Conservation (phyloP, 2,113 vertebrate genomes). For the Pristiophorus japonicus region DNA sequence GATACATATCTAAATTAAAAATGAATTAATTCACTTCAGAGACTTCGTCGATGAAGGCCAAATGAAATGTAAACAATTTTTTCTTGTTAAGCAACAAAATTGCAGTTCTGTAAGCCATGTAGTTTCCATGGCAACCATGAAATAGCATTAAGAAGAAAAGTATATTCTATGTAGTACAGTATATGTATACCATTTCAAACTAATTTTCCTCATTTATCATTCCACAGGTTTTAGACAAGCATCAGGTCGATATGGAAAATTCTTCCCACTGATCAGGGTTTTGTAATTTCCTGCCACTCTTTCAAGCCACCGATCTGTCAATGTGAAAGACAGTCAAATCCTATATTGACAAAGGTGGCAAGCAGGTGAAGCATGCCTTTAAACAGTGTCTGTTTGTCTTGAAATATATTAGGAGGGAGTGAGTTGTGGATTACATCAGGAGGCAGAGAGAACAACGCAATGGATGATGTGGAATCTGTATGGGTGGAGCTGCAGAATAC, state of each 20-base stretch:
- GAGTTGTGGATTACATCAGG: background rate
- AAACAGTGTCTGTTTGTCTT: background rate
- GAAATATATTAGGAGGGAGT: background rate
- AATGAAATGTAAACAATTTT: background rate
- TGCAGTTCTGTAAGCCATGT: background rate
- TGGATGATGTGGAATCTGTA: too few relatives aligned
- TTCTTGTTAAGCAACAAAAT: constrained; percentile 4
- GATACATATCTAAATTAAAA: background rate
- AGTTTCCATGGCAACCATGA: constrained; percentile 23
- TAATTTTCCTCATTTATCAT: background rate
- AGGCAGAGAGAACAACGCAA: background rate
- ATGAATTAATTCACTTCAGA: background rate
- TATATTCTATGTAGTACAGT: background rate
- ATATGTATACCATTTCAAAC: background rate
- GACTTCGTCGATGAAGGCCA: background rate
- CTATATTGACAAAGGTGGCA: background rate
- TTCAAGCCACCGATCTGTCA: background rate
- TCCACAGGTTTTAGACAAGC: background rate
- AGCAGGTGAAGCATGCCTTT: background rate
- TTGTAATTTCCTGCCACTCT: constrained; percentile 5
- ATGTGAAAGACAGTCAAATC: background rate
- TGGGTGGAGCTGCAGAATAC: too few relatives aligned
- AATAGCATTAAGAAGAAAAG: background rate
- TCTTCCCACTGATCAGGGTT: background rate
- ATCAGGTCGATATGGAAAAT: background rate